phyloP scores from a whole-genome alignment of 1,140 invertebrate genomes.

The Sycophaga agraensis region DNA sequence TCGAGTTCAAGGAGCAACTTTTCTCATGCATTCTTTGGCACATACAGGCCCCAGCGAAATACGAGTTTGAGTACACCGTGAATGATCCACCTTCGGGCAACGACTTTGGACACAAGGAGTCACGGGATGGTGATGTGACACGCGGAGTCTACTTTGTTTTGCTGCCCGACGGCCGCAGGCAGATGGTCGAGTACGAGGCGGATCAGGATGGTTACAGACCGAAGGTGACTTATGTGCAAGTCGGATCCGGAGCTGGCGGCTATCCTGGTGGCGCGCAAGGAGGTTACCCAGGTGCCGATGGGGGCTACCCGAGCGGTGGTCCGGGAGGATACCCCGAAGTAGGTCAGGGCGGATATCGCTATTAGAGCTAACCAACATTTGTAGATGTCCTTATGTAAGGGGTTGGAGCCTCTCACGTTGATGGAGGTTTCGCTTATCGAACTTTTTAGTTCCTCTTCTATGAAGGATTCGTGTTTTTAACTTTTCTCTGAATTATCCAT shows the following conservation, averaged over 20 bases:
- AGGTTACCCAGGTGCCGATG: slow-evolving; percentile 19
- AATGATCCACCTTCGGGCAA: slow-evolving; percentile 47
- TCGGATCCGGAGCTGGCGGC: slow-evolving; percentile 60
- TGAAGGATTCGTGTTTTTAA: no score
- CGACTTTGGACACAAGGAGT: slow-evolving; percentile 54
- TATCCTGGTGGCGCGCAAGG: slow-evolving; percentile 44
- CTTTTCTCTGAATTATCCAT: no score
- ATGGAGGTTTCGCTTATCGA: no score
- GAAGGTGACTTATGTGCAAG: slow-evolving; percentile 62
- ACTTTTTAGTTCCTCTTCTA: no score
- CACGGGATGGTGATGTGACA: slow-evolving; percentile 47
- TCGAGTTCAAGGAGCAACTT: no score
- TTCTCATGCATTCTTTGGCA: no score
- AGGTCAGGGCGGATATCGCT: slow-evolving; percentile 30
- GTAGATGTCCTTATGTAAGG: no score
- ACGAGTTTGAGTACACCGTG: slow-evolving; percentile 55
- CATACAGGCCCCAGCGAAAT: slow-evolving; percentile 48
- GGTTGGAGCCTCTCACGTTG: no score
- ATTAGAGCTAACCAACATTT: no score
- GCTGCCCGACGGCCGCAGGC: slow-evolving; percentile 53
- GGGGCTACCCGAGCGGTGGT: slow-evolving; percentile 21
- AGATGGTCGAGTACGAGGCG: slow-evolving; percentile 54
- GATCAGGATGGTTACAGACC: slow-evolving; percentile 55
- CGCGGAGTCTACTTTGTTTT: slow-evolving; percentile 53
- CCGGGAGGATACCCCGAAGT: not conserved